These are phyloP conservation scores for Drosophila kanapiae DNA, from an alignment of 1,140 invertebrate genomes.

Conservation along the genomic window DNA sequence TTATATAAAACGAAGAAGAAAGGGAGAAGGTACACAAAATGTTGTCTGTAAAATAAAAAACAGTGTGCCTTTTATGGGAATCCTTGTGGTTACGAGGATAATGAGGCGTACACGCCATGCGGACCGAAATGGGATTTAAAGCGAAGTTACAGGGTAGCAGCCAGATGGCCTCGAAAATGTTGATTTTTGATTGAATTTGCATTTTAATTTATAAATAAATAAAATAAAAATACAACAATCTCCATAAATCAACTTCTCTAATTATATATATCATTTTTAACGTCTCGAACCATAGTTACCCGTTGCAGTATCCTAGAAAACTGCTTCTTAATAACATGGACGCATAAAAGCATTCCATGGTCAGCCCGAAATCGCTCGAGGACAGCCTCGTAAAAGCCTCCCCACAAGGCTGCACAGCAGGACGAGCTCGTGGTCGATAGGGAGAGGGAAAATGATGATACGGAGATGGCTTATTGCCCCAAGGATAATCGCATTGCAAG, in stretches of 20 bases:
- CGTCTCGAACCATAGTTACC: background rate
- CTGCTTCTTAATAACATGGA: background rate
- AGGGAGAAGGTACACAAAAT: slow-evolving; percentile 17
- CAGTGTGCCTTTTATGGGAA: slow-evolving; percentile 33
- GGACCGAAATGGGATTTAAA: slow-evolving; percentile 25
- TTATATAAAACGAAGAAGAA: slow-evolving; percentile 21
- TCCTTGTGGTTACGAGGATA: slow-evolving; percentile 45
- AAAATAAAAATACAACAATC: no score
- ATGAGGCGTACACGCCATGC: slow-evolving; percentile 52
- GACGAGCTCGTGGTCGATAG: slow-evolving; percentile 3
- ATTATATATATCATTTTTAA: no score
- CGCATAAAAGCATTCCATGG: slow-evolving; percentile 46
- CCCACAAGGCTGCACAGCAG: slow-evolving; percentile 31
- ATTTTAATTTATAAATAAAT: no score
- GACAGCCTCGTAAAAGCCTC: slow-evolving; percentile 34
- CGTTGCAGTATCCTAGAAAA: background rate
- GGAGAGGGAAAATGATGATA: background rate
- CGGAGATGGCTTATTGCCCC: slow-evolving; percentile 21
- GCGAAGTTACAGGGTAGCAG: slow-evolving; percentile 2
- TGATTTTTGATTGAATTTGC: background rate
- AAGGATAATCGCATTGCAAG: slow-evolving; percentile 13
- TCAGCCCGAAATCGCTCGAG: slow-evolving; percentile 34
- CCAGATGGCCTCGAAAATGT: background rate
- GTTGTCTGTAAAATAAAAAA: slow-evolving; percentile 22
- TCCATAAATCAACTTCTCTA: no score